phyloP scores from a whole-genome alignment of 2,888 invertebrate genomes.

The Ectobius pallidus region DNA sequence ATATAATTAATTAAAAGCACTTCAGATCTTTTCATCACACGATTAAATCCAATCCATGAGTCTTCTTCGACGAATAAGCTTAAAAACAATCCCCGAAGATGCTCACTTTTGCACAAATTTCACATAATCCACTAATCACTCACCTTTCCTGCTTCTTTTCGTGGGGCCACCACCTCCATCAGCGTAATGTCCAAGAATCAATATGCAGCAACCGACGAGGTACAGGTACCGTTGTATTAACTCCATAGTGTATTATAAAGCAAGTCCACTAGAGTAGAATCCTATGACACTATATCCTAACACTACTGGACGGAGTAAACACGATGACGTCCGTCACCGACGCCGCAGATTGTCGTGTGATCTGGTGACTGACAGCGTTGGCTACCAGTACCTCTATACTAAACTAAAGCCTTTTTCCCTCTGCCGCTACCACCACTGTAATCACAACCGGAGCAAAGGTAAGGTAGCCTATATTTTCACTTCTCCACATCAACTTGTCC shows the following conservation, averaged over 20 bases:
- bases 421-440: background rate
- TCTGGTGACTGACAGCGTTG: constrained; percentile 5
- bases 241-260: constrained; percentile 8
- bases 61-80: too few species aligned
- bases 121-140: background rate
- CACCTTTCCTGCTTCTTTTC: constrained; percentile 11
- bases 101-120: too few species aligned
- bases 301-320: too few species aligned
- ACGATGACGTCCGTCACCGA: background rate
- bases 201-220: background rate
- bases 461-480: constrained; percentile 37
- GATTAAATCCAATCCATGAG: too few species aligned
- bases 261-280: background rate
- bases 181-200: background rate
- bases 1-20: too few species aligned
- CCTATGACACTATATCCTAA: background rate
- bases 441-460: constrained; percentile 34
- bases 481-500: constrained; percentile 27
- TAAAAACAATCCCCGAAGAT: too few species aligned
- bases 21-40: too few species aligned
- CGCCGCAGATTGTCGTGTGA: background rate
- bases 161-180: constrained; percentile 6
- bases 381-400: background rate
- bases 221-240: constrained; percentile 17
- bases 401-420: background rate